Evolutionary conservation across 2,113 vertebrate genomes (phyloP), one percentile per base, ranked within the genome.

Genomic region (Misgurnus mizolepis): DNA sequence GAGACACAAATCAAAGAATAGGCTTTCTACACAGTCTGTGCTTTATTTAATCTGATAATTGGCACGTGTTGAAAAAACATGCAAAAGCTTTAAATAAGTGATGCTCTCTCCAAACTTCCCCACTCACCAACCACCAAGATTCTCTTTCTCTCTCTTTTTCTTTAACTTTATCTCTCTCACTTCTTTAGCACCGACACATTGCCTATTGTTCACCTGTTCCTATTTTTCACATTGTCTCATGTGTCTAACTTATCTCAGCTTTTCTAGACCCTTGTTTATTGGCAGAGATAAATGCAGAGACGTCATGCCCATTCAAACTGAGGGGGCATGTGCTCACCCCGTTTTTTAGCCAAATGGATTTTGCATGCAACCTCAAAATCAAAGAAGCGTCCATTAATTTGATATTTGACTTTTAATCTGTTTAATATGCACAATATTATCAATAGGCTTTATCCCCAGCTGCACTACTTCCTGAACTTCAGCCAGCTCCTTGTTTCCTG

Each of bases 1-100:
- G 81, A 85, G 85, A 83, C 82, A 87, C 82, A 85, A 88, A 89
- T 92, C 87, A 92, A 91, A 91, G 90, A 85, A 84, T 78, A 73
- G 14, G 81, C 47, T 67, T 64, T 79, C 61, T 79, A 34, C 27
- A 34, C 27, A 34, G 27, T 34, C 27, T 34, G 27, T 34, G 27
- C 27, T 34, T 34, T 34, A 34, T 34, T 70, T 82, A 66, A 58
- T 79, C 71, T 75, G 61, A 27, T 76, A 81, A 76, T 85, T 80
- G 80, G 80, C 79, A 81, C 83, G 50, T 78, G 58, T 83, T 34
- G 27, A 67, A 86, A 84, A 65, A 81, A 34, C 70, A 80, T 60
- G 83, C 80, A 87, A 84, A 75, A 66, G 79, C 85, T 87, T 67
- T 75, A 83, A 86, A 83, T 72, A n/a, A 80, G 60, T 65, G 22